A percentile compares a stretch with the other conserved stretches of the same genome.
These are phyloP conservation scores for Embiotoca jacksoni DNA, from an alignment of 2,113 vertebrate species.

Conservation along the genomic window DNA sequence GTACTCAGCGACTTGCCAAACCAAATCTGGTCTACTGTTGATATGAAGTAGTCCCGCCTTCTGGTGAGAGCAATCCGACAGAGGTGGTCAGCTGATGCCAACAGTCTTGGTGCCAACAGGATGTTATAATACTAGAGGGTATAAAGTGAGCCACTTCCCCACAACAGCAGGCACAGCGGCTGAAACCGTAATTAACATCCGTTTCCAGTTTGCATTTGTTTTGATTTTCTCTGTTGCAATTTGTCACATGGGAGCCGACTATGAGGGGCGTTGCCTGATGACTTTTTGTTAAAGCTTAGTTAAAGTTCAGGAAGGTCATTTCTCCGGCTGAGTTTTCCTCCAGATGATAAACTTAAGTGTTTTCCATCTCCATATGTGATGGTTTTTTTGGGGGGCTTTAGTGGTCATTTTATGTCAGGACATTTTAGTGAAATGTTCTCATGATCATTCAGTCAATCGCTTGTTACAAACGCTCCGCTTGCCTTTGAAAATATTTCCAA, in stretches of 20 bases:
- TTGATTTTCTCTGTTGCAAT: slow-evolving; percentile 64
- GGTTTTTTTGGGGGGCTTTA: slow-evolving; percentile 21
- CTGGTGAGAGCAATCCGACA: slow-evolving; percentile 48
- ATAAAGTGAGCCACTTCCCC: slow-evolving; percentile 64
- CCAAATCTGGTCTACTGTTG: slow-evolving; percentile 57
- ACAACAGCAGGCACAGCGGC: slow-evolving; percentile 38
- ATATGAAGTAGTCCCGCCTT: slow-evolving; percentile 42
- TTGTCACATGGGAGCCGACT: slow-evolving; percentile 49
- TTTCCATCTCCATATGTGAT: slow-evolving; percentile 14
- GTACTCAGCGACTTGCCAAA: slow-evolving; percentile 49
- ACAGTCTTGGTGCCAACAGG: slow-evolving; percentile 70
- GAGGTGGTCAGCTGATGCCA: slow-evolving; percentile 64
- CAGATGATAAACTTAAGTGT: slow-evolving; percentile 17
- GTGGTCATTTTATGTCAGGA: slow-evolving; percentile 24
- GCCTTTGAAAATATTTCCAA: too few relatives aligned
- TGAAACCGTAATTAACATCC: slow-evolving; percentile 65
- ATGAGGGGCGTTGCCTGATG: slow-evolving; percentile 38
- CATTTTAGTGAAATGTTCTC: too few relatives aligned
- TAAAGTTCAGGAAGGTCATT: slow-evolving; percentile 22
- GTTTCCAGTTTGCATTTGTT: slow-evolving; percentile 64
- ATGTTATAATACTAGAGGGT: slow-evolving; percentile 71
- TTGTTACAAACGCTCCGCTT: too few relatives aligned
- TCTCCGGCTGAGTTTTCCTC: neutral
- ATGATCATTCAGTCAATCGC: too few relatives aligned
- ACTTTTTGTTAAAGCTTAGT: slow-evolving; percentile 46